Base-by-base conservation (phyloP, 2,113 vertebrate species). In the Kryptolebias marmoratus region DNA sequence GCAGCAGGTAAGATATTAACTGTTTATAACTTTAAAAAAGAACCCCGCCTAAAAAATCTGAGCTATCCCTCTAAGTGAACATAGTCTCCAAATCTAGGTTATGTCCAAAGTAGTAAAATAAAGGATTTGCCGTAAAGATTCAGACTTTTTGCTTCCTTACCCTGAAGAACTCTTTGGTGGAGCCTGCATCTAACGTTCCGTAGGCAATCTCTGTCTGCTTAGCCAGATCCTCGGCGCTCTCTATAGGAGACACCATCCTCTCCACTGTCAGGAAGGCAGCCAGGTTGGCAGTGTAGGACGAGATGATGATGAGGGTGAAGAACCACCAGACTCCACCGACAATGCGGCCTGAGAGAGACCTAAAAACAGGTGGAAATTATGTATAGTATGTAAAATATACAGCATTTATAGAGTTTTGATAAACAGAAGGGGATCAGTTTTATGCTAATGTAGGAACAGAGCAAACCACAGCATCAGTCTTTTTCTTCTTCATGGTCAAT, bases 311-410 rank as follows among this genome's bases (percentile, higher is more conserved):
- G 88, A 99, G 93, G 72, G 98, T 99, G 93, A 99, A 99, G 94
- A 99, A 99, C 98, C 98, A 99, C 98, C 98, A 99, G 82, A 99
- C 98, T 0, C 98, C 98, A 57, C 97, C 97, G 0, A 99, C 98
- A 31, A 99, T 99, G 27, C 98, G 96, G 54, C 98, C 98, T 0
- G 98, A 99, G 57, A 99, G 95, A 65, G 98, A 99, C 90, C 98
- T 98, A 80, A 68, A 87, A 73, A 65, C 66, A 85, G 85, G 9
- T 42, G 53, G 45, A 7, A 67, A 50, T 42, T 22, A 52, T 13
- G 3, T 27, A 14, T 1, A 13, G n/a, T 11, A 42, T 49, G 45
- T 0, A 9, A 39, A 57, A 72, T 4, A 54, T n/a, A 9, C 16
- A 15, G 27, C 9, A 8, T 54, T 16, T 22, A 13, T 31, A 3